Evolutionary conservation across 2,797 vertebrate species (phyloP).

Genomic region (Bothrops alternatus): DNA sequence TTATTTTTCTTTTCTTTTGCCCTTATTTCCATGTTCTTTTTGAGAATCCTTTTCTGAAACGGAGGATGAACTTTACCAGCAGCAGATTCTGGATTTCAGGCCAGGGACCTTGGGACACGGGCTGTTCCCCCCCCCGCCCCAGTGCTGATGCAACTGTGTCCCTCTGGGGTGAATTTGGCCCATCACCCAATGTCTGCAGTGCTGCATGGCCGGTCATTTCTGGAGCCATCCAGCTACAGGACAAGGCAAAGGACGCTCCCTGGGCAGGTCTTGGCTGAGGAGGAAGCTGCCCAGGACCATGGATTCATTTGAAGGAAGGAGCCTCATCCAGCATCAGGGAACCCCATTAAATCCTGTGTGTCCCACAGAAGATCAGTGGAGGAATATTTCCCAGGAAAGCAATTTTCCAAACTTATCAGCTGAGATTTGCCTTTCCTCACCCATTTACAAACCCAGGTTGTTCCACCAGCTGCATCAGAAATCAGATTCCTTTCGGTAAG

Average conservation of each 20-base stretch:
- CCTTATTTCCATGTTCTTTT: not conserved
- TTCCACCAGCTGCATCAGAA: not conserved
- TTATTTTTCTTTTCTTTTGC: not conserved
- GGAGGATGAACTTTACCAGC: not conserved
- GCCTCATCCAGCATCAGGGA: not conserved
- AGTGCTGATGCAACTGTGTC: not conserved
- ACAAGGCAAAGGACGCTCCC: too few species aligned
- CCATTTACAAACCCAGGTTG: not conserved
- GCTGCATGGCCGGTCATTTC: too few species aligned
- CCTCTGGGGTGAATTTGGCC: too few species aligned
- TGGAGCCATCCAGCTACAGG: not conserved
- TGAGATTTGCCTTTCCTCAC: not conserved
- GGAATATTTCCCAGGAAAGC: not conserved
- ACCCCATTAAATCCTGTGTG: not conserved
- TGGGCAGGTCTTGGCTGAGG: too few species aligned
- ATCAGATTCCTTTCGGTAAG: not conserved
- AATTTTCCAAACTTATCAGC: not conserved
- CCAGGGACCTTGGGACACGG: not conserved
- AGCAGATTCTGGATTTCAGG: not conserved
- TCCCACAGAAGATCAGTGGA: not conserved
- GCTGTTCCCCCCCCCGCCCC: fast-evolving
- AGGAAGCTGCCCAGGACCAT: too few species aligned
- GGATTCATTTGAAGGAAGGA: not conserved
- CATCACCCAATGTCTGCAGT: not conserved
- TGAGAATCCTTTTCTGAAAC: not conserved